Percentiles rank a stretch among this genome's conserved stretches.
Conservation (phyloP, 2,797 vertebrate species). For the Notamacropus eugenii region DNA sequence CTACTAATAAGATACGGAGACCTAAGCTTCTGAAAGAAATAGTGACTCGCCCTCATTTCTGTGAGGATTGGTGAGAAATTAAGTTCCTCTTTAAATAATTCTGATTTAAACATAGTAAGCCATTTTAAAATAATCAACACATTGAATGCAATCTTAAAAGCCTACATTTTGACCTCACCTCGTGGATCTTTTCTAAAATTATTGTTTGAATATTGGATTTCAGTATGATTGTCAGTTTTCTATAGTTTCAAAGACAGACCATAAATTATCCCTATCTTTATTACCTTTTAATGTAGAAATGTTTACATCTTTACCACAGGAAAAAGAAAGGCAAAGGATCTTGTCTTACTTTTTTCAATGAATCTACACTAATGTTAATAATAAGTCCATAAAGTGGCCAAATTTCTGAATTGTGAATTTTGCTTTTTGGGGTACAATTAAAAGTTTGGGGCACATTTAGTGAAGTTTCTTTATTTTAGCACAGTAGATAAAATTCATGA, state of each 20-base stretch:
- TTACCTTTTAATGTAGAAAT: not conserved
- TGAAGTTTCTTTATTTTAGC: not conserved
- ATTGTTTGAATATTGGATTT: not conserved
- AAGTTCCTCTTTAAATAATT: slow-evolving; percentile 10
- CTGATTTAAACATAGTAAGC: not conserved
- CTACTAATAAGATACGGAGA: not conserved
- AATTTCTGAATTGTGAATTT: not conserved
- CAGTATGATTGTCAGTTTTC: not conserved
- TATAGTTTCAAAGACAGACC: not conserved
- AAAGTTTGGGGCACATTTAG: not conserved
- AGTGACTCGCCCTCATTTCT: not conserved
- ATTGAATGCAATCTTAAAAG: not conserved
- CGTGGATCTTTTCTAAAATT: not conserved
- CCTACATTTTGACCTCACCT: not conserved
- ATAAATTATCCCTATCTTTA: not conserved
- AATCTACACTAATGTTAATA: not conserved
- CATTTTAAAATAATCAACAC: not conserved
- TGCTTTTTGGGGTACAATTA: not conserved
- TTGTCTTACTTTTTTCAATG: not conserved
- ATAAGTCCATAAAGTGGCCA: not conserved
- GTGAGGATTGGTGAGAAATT: not conserved
- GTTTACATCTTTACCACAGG: not conserved
- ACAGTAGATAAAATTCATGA: not conserved
- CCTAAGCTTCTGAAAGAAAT: not conserved
- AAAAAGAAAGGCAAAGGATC: not conserved